These are phyloP conservation scores for Euproctis similis DNA, from an alignment of 2,888 invertebrate species.

Conservation along the genomic window DNA sequence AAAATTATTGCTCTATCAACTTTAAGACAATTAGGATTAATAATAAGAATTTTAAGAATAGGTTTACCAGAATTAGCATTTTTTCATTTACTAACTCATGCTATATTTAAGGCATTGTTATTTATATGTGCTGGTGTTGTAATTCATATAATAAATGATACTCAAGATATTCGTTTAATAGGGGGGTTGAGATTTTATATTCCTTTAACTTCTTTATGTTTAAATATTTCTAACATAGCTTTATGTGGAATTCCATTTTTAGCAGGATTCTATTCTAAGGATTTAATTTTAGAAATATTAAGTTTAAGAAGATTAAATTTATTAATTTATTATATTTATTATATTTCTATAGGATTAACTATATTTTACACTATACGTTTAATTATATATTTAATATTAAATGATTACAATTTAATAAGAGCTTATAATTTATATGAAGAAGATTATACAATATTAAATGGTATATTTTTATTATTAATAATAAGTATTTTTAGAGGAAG, in stretches of 20 bases:
- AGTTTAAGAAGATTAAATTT: slow-evolving; percentile 71
- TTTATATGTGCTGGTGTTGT: slow-evolving; percentile 83
- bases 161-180: slow-evolving; percentile 81
- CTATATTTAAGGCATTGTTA: slow-evolving; percentile 84
- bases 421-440: slow-evolving; percentile 69
- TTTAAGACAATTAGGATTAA: slow-evolving; percentile 84
- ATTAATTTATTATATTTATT: slow-evolving; percentile 71
- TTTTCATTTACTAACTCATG: slow-evolving; percentile 84
- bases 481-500: slow-evolving; percentile 72
- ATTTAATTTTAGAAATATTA: slow-evolving; percentile 77
- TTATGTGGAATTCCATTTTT: slow-evolving; percentile 80
- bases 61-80: slow-evolving; percentile 75
- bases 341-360: slow-evolving; percentile 76
- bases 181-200: slow-evolving; percentile 62
- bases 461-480: slow-evolving; percentile 65
- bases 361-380: slow-evolving; percentile 75
- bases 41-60: slow-evolving; percentile 79
- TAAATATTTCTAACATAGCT: slow-evolving; percentile 76
- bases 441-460: slow-evolving; percentile 62
- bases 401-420: slow-evolving; percentile 60
- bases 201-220: slow-evolving; percentile 71
- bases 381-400: slow-evolving; percentile 70
- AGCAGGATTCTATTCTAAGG: slow-evolving; percentile 80
- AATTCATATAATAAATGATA: slow-evolving; percentile 79
- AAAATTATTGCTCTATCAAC: slow-evolving; percentile 87